A percentile compares a stretch with the other conserved stretches of the same genome.
Conservation (phyloP, 2,888 invertebrate species). For the Eilema caniola region DNA sequence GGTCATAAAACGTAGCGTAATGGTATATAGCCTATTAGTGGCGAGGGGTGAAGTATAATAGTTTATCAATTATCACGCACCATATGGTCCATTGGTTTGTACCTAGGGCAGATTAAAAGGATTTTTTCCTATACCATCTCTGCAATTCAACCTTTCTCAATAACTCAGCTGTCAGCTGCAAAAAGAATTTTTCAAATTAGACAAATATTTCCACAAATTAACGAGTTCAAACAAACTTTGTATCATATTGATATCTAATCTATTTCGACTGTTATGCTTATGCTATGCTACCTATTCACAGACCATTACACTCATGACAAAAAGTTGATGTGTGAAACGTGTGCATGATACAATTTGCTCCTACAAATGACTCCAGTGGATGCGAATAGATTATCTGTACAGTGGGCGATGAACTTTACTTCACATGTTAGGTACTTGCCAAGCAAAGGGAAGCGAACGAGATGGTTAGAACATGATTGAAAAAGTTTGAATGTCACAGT, state of each 20-base stretch:
- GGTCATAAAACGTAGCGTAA: too few relatives aligned
- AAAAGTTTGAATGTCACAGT: too few relatives aligned
- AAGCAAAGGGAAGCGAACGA: not conserved
- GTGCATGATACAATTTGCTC: conserved; percentile 4
- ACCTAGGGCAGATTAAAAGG: too few relatives aligned
- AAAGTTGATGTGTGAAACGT: not conserved
- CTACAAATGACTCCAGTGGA: conserved; percentile 16
- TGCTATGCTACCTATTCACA: not conserved
- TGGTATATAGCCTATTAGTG: too few relatives aligned
- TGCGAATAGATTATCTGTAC: conserved; percentile 3
- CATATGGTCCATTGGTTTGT: too few relatives aligned
- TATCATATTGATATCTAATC: not conserved
- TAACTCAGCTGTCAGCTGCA: too few relatives aligned
- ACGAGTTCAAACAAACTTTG: not conserved
- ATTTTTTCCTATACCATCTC: too few relatives aligned
- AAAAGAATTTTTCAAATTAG: not conserved
- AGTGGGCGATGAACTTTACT: conserved; percentile 10
- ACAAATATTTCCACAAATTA: not conserved
- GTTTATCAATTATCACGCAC: too few relatives aligned
- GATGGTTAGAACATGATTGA: not conserved
- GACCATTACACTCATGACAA: conserved; percentile 8
- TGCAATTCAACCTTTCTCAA: too few relatives aligned
- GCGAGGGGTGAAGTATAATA: too few relatives aligned
- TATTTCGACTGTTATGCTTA: not conserved
- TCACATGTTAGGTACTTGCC: not conserved